Evolutionary conservation across 2,888 invertebrate species (phyloP), one percentile per base, ranked within the genome.

Genomic region (Sphaerophoria rueppellii): DNA sequence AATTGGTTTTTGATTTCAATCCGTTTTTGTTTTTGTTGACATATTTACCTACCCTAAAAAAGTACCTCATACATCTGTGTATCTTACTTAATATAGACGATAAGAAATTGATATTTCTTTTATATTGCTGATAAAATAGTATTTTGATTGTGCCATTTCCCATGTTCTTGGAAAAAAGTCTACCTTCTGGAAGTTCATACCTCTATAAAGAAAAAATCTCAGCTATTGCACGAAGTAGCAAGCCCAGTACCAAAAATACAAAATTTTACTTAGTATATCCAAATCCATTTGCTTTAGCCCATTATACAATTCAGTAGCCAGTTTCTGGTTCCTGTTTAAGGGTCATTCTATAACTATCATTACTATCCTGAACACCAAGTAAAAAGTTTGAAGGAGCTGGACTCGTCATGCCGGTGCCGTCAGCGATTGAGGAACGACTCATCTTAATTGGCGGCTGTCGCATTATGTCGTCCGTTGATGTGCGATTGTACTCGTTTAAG

Each of bases 261-360:
- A 24, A 24, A n/a, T n/a, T n/a, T n/a, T n/a, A n/a, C n/a, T n/a
- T 46, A 35, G 46, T 76, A 80, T 72, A 76, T 75, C 46, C n/a
- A 14, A 40, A 4, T 16, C 52, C 32, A 48, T 3, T 7, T 40
- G 9, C 9, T 43, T 60, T 37, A 60, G 4, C 58, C 50, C 63
- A 12, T 32, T 48, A 63, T n/a, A n/a, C 37, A 34, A 35, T 87
- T 24, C 24, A 92, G 88, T 91, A 92, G 74, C 91, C 91, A 79
- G 90, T 90, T 88, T 92, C 92, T 48, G 92, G 92, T 87, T 92
- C 92, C 87, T 92, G 91, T 88, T 92, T 92, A 48, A 92, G 87
- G 65, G 91, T 89, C 89, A 91, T 89, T 65, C 91, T 91, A 88
- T 91, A 91, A 52, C 88, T 88, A 69, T 91, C 91, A n/a, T 70